Percentiles rank a stretch among this genome's conserved stretches.
phyloP scores from a whole-genome alignment of 1,140 invertebrate species.

The Drosophila subpulchrella region DNA sequence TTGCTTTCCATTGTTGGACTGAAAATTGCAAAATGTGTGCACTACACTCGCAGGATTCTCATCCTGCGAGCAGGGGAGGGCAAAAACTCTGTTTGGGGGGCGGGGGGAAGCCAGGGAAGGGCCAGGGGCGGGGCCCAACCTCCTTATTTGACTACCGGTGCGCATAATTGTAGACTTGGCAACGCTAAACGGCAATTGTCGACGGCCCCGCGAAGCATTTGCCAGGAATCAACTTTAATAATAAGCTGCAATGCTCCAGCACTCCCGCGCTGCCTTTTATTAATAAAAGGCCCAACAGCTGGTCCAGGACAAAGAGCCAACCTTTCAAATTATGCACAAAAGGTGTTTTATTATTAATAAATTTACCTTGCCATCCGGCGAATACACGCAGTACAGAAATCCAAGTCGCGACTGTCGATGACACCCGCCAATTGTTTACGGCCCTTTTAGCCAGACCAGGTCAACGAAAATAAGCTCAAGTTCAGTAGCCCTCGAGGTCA shows the following conservation, averaged over 20 bases:
- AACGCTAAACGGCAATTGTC: conserved; percentile 71
- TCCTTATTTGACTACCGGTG: conserved; percentile 69
- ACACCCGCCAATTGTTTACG: conserved; percentile 41
- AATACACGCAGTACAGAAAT: conserved; percentile 1
- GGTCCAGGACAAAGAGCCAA: conserved; percentile 9
- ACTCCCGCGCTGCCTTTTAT: conserved; percentile 40
- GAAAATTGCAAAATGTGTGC: conserved; percentile 81
- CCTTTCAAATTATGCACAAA: conserved; percentile 64
- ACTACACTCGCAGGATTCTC: conserved; percentile 27
- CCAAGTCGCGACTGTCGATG: conserved; percentile 47
- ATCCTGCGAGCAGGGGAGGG: conserved; percentile 1
- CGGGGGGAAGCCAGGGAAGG: neutral
- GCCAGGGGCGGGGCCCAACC: conserved; percentile 2
- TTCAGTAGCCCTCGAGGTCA: conserved; percentile 33
- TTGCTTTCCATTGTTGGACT: conserved; percentile 79
- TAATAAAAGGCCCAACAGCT: conserved; percentile 38
- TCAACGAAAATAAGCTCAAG: neutral
- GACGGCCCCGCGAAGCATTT: conserved; percentile 38
- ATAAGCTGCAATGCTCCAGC: conserved; percentile 37
- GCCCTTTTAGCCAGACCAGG: conserved; percentile 2
- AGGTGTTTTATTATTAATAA: conserved; percentile 75
- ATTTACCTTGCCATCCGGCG: conserved; percentile 16
- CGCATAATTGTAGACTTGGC: conserved; percentile 75
- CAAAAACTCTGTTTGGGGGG: neutral
- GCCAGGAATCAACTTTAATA: conserved; percentile 58